Base-by-base conservation (phyloP, 2,888 invertebrate species). In the Lasioglossum oenotherae region DNA sequence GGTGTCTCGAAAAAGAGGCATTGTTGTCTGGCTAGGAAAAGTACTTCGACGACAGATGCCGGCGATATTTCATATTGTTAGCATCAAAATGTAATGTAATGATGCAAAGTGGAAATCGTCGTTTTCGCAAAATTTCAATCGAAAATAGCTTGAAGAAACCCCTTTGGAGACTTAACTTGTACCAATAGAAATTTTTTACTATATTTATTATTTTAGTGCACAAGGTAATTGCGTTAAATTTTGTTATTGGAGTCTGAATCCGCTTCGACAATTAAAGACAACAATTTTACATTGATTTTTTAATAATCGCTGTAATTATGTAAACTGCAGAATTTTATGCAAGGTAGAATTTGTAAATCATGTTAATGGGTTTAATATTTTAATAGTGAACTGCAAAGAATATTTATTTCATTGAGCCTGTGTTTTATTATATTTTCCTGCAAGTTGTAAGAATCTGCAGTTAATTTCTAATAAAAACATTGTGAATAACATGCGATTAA, bases 1-100 rank as follows among this genome's bases (percentile, higher is more conserved):
- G 91, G 93, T 92, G 93, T 93, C 91, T 78, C 88, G 87, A 89
- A 87, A 84, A 75, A 74, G 79, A 82, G 31, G 14, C 76, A 67
- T 74, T 71, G n/a, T 35, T 67, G 80, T 60, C 53, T 44, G 71
- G 49, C 44, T 19, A 6, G 35, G 53, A 19, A 38, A 35, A 44
- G 44, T 14, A 41, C 38, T 35, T 23, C 10, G 23, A n/a, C 12
- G 23, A 38, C 8, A 69, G 41, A 38, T n/a, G 12, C 4, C 23
- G 12, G 10, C 10, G 10, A 38, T 38, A 69, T 38, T 41, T 41
- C 23, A 4, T 69, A 38, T 10, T 4, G 5, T 49, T 69, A 4
- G 67, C 6, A n/a, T 78, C 23, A 35, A 31, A 67, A 67, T 31
- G 6, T 60, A 4, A 27, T 5, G 27, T 27, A 27, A 12, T 1